phyloP scores from a whole-genome alignment of 2,797 vertebrate genomes.

The Xerus rutilus region DNA sequence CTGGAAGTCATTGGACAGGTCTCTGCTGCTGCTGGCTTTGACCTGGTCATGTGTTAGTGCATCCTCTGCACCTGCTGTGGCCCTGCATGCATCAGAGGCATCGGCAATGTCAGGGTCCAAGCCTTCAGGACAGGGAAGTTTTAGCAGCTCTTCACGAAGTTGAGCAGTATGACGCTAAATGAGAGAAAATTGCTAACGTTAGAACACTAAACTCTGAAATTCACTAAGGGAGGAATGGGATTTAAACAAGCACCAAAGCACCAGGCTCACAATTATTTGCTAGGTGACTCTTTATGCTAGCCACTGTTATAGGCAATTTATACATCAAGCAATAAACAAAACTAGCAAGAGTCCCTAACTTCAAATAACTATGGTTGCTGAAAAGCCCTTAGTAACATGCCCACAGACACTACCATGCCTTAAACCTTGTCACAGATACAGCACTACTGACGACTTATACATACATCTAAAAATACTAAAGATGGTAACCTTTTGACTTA shows the following conservation, averaged over 20 bases:
- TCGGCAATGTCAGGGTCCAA: slow-evolving; percentile 95
- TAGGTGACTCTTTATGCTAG: neutral
- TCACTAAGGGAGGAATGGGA: neutral
- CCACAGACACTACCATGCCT: neutral
- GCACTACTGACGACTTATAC: neutral
- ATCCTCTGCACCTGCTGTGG: slow-evolving; percentile 91
- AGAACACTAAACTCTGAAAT: neutral
- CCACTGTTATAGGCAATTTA: neutral
- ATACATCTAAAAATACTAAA: neutral
- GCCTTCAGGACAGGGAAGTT: slow-evolving; percentile 97
- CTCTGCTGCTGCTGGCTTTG: slow-evolving; percentile 95
- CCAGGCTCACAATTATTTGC: neutral
- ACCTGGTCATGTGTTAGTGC: slow-evolving; percentile 92
- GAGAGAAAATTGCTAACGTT: neutral
- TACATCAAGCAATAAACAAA: slow-evolving; percentile 26
- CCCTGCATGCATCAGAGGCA: slow-evolving; percentile 91
- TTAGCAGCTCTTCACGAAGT: slow-evolving; percentile 97
- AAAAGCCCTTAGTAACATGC: neutral
- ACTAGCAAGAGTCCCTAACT: neutral
- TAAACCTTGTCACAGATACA: neutral
- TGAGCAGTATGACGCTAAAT: slow-evolving; percentile 97
- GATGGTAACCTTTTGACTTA: neutral
- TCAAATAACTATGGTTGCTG: neutral
- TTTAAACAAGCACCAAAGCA: slow-evolving; percentile 18
- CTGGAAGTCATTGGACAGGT: slow-evolving; percentile 94